These are phyloP conservation scores for Himalopsyche phryganea DNA, from an alignment of 1,140 invertebrate genomes.

Conservation along the genomic window DNA sequence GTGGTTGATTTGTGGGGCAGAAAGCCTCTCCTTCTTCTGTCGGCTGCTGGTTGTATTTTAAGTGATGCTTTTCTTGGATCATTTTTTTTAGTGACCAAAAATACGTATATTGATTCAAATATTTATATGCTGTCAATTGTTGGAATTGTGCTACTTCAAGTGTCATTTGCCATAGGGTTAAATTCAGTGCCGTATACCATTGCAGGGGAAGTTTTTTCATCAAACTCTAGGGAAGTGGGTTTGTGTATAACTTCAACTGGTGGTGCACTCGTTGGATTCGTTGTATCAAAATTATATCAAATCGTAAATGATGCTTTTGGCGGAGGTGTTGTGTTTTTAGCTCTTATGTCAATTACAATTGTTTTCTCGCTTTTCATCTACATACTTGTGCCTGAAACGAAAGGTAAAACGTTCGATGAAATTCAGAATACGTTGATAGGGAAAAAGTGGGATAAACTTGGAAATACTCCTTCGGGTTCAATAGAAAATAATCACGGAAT, in stretches of 20 bases:
- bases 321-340: conserved; percentile 7
- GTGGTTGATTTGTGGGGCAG: conserved; percentile 13
- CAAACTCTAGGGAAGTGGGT: conserved; percentile 20
- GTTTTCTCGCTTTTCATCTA: conserved; percentile 3
- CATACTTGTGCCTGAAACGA: conserved; percentile 23
- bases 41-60: conserved; percentile 15
- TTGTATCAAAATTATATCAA: conserved; percentile 15
- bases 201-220: conserved; percentile 24
- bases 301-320: conserved; percentile 12
- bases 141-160: conserved; percentile 10
- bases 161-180: conserved; percentile 12
- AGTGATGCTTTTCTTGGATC: conserved; percentile 6
- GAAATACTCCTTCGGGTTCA: too few species aligned
- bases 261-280: conserved; percentile 20
- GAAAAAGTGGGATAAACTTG: too few species aligned
- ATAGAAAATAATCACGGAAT: too few species aligned
- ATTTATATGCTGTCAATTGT: conserved; percentile 14
- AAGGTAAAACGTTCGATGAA: conserved; percentile 21
- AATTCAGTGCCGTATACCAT: conserved; percentile 20
- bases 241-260: conserved; percentile 19
- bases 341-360: conserved; percentile 6
- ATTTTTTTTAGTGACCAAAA: conserved; percentile 1
- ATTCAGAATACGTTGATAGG: conserved; percentile 18
- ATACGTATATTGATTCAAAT: background rate
- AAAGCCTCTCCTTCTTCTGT: conserved; percentile 14